These are phyloP conservation scores for Amaurobius ferox DNA, from an alignment of 2,888 invertebrate genomes.

Conservation along the genomic window DNA sequence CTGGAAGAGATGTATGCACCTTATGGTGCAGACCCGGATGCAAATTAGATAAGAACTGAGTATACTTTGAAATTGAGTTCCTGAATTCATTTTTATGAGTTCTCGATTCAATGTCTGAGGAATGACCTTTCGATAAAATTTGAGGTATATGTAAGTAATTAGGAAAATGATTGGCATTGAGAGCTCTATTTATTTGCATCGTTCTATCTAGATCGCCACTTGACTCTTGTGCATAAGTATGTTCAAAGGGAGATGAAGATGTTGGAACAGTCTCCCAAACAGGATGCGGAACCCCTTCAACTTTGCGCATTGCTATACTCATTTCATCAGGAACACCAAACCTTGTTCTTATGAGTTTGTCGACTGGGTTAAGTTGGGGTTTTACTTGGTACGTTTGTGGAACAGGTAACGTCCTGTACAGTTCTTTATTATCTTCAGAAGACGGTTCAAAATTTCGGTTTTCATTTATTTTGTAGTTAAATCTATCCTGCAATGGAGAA, in stretches of 20 bases:
- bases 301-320: background rate
- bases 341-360: background rate
- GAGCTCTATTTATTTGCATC: too few species aligned
- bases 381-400: background rate
- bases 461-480: background rate
- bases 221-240: background rate
- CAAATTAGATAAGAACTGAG: background rate
- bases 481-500: background rate
- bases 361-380: background rate
- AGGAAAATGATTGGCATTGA: too few species aligned
- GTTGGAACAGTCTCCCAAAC: background rate
- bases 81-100: background rate
- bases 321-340: background rate
- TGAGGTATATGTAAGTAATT: background rate
- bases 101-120: background rate
- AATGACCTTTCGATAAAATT: background rate
- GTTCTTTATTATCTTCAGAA: background rate
- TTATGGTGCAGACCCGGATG: constrained; percentile 25
- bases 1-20: constrained; percentile 46
- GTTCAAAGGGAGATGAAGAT: background rate
- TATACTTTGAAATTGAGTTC: background rate
- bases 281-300: background rate
- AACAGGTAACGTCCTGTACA: background rate
- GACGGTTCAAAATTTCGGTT: background rate
- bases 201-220: too few species aligned